phyloP scores from a whole-genome alignment of 37 sponge, comb jelly and placozoan species.

The Eunapius fragilis region DNA sequence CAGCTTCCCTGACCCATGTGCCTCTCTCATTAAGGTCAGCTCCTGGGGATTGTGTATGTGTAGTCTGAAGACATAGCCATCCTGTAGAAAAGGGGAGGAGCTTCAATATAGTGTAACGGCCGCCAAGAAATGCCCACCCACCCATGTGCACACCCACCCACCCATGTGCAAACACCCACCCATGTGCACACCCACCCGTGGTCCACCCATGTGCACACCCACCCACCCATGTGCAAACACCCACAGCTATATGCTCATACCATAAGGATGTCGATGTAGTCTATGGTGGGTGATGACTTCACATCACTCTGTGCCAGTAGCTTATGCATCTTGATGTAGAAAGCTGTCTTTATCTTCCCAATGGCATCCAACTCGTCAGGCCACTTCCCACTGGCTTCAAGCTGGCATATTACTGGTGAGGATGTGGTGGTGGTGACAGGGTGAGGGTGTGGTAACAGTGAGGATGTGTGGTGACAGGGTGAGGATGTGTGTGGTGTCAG shows the following conservation, averaged over 20 bases:
- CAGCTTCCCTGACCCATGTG: not conserved
- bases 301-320: conserved; percentile 50
- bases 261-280: conserved; percentile 79
- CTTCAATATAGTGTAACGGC: not conserved
- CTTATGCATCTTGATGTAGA: conserved; percentile 73
- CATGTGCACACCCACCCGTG: too few relatives aligned
- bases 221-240: not conserved
- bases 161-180: too few relatives aligned
- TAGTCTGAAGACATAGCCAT: conserved; percentile 84
- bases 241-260: conserved; percentile 36
- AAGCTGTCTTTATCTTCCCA: conserved; percentile 83
- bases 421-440: conserved; percentile 4
- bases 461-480: not conserved
- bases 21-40: conserved; percentile 36
- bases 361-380: conserved; percentile 91
- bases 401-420: conserved; percentile 73
- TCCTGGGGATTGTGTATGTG: conserved; percentile 67
- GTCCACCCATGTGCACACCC: not conserved
- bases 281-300: conserved; percentile 57
- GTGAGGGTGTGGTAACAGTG: not conserved
- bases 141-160: not conserved
- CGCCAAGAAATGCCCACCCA: too few relatives aligned
- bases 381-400: conserved; percentile 98
- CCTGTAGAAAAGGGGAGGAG: conserved; percentile 4
- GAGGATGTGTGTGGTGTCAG: too few relatives aligned